phyloP scores from a whole-genome alignment of 2,888 invertebrate species.

The Augochlorella aurata region DNA sequence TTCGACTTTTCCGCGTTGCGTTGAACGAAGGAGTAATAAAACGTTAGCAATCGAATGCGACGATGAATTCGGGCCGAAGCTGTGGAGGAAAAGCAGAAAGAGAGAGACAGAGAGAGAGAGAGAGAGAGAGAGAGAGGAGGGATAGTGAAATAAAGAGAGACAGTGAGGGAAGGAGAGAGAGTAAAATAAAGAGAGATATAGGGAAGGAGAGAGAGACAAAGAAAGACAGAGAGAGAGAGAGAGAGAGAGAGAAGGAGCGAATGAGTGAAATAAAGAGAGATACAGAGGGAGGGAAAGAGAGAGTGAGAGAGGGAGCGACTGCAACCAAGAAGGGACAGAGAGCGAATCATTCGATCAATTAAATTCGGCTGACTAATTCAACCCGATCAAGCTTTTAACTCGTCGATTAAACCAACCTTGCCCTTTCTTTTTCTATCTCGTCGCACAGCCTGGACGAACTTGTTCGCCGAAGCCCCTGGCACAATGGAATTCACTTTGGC shows the following conservation, averaged over 20 bases:
- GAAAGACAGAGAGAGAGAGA: too few relatives aligned
- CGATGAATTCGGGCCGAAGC: constrained; percentile 46
- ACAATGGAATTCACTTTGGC: constrained; percentile 40
- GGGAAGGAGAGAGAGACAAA: too few relatives aligned
- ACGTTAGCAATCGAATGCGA: constrained; percentile 50
- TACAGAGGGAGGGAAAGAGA: not conserved
- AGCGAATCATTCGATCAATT: constrained; percentile 57
- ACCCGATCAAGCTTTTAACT: constrained; percentile 58
- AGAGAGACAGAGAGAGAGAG: constrained; percentile 10
- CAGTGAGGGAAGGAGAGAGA: too few relatives aligned
- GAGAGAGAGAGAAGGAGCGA: too few relatives aligned
- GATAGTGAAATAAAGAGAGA: not conserved
- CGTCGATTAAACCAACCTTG: constrained; percentile 39
- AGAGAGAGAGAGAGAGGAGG: not conserved
- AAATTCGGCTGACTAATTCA: constrained; percentile 64
- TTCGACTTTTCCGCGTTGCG: constrained; percentile 24
- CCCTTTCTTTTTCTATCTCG: constrained; percentile 8
- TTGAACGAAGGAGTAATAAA: constrained; percentile 50
- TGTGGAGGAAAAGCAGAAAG: not conserved
- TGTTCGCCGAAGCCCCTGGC: constrained; percentile 8
- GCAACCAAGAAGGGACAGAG: constrained; percentile 7
- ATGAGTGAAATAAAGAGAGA: not conserved
- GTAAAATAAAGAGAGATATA: too few relatives aligned
- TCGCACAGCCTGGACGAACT: constrained; percentile 7
- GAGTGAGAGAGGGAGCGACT: not conserved